A percentile compares a stretch with the other conserved stretches of the same genome.
Conservation (phyloP, 1,140 invertebrate species). For the Camponotus pennsylvanicus region DNA sequence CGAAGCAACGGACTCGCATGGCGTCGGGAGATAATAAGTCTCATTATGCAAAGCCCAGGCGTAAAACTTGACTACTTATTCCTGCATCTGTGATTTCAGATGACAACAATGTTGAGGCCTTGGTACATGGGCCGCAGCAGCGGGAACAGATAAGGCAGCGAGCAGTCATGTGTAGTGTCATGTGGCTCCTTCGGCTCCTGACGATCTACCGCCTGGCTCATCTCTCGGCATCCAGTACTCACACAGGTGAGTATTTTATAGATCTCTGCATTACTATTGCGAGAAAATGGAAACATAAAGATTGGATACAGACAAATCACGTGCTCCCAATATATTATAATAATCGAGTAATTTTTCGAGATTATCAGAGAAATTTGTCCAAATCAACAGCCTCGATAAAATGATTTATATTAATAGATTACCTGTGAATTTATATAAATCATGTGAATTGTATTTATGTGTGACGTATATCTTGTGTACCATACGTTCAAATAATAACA, state of each 20-base stretch:
- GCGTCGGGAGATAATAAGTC: conserved; percentile 1
- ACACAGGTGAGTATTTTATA: conserved; percentile 78
- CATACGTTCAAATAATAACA: conserved; percentile 46
- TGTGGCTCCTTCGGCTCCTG: conserved; percentile 84
- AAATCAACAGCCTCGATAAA: neutral
- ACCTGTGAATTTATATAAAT: conserved; percentile 25
- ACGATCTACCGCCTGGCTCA: conserved; percentile 83
- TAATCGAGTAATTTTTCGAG: neutral
- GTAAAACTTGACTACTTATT: conserved; percentile 36
- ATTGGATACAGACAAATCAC: neutral
- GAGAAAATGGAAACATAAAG: neutral
- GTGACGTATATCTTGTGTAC: neutral
- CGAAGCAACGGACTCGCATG: conserved; percentile 18
- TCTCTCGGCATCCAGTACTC: conserved; percentile 79
- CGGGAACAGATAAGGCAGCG: conserved; percentile 81
- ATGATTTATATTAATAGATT: conserved; percentile 33
- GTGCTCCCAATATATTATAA: neutral
- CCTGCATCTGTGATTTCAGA: conserved; percentile 76
- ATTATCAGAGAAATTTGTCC: neutral
- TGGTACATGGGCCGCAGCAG: conserved; percentile 78
- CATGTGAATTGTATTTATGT: conserved; percentile 42
- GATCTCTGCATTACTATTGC: neutral
- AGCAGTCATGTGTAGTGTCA: conserved; percentile 84
- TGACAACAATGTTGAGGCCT: conserved; percentile 78
- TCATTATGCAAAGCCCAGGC: neutral